These are phyloP conservation scores for Zaprionus obscuricornis DNA, from an alignment of 2,888 invertebrate genomes.

Conservation along the genomic window DNA sequence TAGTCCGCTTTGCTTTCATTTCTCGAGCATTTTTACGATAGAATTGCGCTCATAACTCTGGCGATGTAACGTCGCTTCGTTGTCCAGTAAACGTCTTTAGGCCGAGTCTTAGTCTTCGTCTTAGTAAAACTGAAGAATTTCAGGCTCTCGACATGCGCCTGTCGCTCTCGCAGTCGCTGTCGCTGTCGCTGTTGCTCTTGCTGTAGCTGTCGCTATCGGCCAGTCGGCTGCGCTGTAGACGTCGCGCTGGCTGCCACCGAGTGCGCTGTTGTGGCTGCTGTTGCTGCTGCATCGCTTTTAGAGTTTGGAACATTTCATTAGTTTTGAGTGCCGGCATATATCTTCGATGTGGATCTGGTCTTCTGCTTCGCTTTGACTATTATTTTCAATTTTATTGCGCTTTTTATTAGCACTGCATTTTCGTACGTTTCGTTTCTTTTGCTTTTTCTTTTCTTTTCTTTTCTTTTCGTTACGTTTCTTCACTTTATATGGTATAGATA, in stretches of 20 bases:
- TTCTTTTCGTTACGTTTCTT: no score
- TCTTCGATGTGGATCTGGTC: conserved; percentile 48
- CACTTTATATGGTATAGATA: no score
- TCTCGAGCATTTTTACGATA: conserved; percentile 74
- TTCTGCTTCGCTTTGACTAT: conserved; percentile 62
- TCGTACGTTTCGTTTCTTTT: background rate
- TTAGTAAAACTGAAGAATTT: conserved; percentile 67
- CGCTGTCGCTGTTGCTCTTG: conserved; percentile 55
- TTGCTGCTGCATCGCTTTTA: conserved; percentile 57
- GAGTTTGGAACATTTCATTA: conserved; percentile 77
- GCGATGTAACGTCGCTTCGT: conserved; percentile 44
- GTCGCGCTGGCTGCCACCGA: conserved; percentile 19
- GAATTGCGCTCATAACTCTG: conserved; percentile 78
- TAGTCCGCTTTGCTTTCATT: conserved; percentile 26
- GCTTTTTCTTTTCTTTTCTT: no score
- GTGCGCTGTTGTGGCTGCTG: conserved; percentile 55
- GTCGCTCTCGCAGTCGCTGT: conserved; percentile 50
- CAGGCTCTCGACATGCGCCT: conserved; percentile 66
- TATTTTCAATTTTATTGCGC: conserved; percentile 76
- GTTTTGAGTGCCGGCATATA: conserved; percentile 78
- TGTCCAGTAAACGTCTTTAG: conserved; percentile 62
- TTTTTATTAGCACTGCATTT: conserved; percentile 73
- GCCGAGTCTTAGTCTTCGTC: conserved; percentile 15
- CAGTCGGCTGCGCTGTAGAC: conserved; percentile 27
- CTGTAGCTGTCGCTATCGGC: conserved; percentile 19